Base-by-base conservation (phyloP, 2,797 vertebrate genomes). In the Acestrorhynchus altus region DNA sequence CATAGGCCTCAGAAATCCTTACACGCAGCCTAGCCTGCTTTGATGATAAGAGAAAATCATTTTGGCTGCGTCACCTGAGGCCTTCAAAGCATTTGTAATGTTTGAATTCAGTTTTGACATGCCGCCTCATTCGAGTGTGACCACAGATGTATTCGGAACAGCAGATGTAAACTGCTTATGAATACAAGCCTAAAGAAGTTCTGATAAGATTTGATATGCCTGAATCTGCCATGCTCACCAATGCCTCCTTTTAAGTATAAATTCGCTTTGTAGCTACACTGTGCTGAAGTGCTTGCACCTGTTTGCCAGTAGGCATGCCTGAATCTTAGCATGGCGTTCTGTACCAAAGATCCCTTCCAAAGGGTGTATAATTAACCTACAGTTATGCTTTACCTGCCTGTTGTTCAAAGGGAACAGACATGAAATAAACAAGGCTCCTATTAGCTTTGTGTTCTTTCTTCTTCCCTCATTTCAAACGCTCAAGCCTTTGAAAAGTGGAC, bases 401-500 rank as follows among this genome's bases (percentile, higher is more conserved):
- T 80, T 56, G 46, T 60, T 79, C 28, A 44, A 72, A 74, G 76
- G 78, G 54, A 82, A 46, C 26, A 16, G 49, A 83, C 75, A 77
- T 67, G 57, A 76, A 85, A 79, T 65, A 64, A 47, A 60, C 80
- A 72, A 81, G 76, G 86, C 86, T 77, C 80, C 76, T 66, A 72
- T 86, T 83, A 77, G 80, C 80, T 76, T 82, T 47, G 66, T 26
- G 57, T 84, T 40, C 66, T 82, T 83, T 83, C 74, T 67, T 35
- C 40, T 47, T 59, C 52, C 69, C 26, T 66, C 70, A 85, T 73
- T 83, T 88, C 76, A 77, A 54, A 76, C 24, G 56, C 65, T 84
- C 83, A 86, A 88, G 74, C 75, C 84, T 77, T 83, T 86, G 84
- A 88, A 83, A 90, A 85, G 83, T 74, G 57, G 28, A 52, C 63